Conservation (phyloP, 1,140 invertebrate species). For the Euura lappo region DNA sequence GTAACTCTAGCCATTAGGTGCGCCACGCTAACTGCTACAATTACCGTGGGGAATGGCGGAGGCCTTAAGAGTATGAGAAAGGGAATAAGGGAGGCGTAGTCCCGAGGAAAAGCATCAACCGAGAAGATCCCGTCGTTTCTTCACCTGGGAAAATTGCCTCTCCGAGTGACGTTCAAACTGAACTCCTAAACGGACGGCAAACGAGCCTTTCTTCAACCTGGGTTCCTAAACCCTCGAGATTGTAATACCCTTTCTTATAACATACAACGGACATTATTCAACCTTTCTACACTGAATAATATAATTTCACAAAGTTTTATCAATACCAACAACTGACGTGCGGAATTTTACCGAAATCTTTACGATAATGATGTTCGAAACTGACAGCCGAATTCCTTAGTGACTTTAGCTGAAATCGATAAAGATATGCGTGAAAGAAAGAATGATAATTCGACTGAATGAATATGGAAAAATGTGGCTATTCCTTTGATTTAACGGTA, state of each 20-base stretch:
- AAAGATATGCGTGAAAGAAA: too few relatives aligned
- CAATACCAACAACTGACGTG: background rate
- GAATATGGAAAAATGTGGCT: too few relatives aligned
- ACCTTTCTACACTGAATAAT: too few relatives aligned
- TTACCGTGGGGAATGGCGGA: background rate
- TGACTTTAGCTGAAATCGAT: too few relatives aligned
- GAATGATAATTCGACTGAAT: too few relatives aligned
- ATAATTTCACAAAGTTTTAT: background rate
- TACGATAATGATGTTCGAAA: background rate
- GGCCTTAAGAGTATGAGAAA: background rate
- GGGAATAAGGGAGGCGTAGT: background rate
- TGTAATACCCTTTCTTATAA: too few relatives aligned
- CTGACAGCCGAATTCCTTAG: background rate
- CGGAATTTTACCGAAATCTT: background rate
- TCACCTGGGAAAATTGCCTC: background rate
- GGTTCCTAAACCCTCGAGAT: too few relatives aligned
- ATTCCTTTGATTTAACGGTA: too few relatives aligned
- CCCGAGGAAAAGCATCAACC: background rate
- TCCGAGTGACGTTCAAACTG: constrained; percentile 1
- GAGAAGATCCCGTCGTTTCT: background rate
- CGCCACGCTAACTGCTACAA: background rate
- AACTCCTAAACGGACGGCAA: background rate
- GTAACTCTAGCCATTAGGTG: constrained; percentile 1
- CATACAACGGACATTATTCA: too few relatives aligned
- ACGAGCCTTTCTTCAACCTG: background rate